Evolutionary conservation across 64 coral and sea anemone species (phyloP).

Genomic region (Stylophora pistillata): DNA sequence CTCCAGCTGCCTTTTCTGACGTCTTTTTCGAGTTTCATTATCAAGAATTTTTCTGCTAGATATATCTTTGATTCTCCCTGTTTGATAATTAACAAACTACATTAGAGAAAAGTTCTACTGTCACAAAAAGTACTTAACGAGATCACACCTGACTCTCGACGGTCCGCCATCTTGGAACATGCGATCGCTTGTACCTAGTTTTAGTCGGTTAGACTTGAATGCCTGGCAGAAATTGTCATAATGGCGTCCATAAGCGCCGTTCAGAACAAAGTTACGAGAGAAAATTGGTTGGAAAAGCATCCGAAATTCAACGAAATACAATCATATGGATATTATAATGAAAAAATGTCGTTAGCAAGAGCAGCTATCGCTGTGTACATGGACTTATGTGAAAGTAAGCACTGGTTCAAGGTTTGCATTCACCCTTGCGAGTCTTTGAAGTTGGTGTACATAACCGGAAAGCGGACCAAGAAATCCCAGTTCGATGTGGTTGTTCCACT

Average conservation of each 20-base stretch:
- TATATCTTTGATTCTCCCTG: conserved; percentile 85
- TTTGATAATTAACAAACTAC: background rate
- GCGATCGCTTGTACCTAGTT: conserved; percentile 15
- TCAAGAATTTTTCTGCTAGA: conserved; percentile 73
- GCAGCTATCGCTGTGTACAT: conserved; percentile 72
- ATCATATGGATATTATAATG: conserved; percentile 63
- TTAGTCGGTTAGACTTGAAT: background rate
- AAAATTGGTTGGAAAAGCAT: conserved; percentile 86
- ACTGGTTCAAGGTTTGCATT: conserved; percentile 72
- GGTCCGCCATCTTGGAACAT: conserved; percentile 72
- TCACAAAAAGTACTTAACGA: background rate
- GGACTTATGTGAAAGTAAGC: conserved; percentile 77
- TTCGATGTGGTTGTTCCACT: conserved; percentile 68
- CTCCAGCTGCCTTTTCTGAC: conserved; percentile 86
- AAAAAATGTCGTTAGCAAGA: conserved; percentile 25
- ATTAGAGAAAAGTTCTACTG: background rate
- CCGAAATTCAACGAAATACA: conserved; percentile 78
- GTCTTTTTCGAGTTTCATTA: conserved; percentile 67
- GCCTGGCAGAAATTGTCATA: conserved; percentile 8
- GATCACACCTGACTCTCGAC: conserved; percentile 62
- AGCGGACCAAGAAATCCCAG: conserved; percentile 66
- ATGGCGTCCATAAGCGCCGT: background rate
- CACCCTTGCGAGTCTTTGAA: conserved; percentile 70
- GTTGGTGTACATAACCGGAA: conserved; percentile 78
- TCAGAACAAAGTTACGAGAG: conserved; percentile 23